Base-by-base conservation (phyloP, 2,888 invertebrate genomes). In the Falcaria lacertinaria region DNA sequence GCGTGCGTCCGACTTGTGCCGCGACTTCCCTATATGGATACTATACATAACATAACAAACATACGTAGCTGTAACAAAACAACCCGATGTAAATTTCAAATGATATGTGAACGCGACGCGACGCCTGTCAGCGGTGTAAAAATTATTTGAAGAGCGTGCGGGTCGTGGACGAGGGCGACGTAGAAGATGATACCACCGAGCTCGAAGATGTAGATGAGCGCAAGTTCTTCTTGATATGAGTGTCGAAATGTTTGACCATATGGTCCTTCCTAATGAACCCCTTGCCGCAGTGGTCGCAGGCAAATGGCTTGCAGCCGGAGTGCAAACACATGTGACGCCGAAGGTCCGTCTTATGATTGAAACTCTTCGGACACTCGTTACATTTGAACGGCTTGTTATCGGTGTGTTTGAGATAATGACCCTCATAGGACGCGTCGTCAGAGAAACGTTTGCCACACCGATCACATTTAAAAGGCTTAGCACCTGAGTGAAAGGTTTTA, bases 181-280 rank as follows among this genome's bases (percentile, higher is more conserved):
- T 55, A 19, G 73, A 67, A 35, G 78, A 68, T 14, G 80, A 61
- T 42, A 54, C 50, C 37, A 76, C 61, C 19, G 82, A 69, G 15
- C 72, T 59, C 19, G 75, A 67, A n/a, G 76, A 65, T n/a, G 74
- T 59, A 2, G 80, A 69, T 33, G 80, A 61, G 44, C 86, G 81
- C 44, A 79, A 68, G 50, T 77, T 85, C 66, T 92, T 93, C 73
- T 92, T 93, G 42, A 91, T 90, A 83, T 97, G 97, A 41, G 95
- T 96, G 60, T 95, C 94, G 59, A 92, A 90, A 78, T 96, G 96
- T 78, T 97, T 96, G 55, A 95, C 91, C 96, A 97, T 95, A 81
- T 97, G 97, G 84, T 97, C 97, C 81, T 96, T 95, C 57, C 97
- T 92, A 62, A 96, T 96, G 80, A 97, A 97, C 40, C 96, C 95